Evolutionary conservation across 2,888 invertebrate genomes (phyloP).

Genomic region (Hermaeophaga mercurialis): DNA sequence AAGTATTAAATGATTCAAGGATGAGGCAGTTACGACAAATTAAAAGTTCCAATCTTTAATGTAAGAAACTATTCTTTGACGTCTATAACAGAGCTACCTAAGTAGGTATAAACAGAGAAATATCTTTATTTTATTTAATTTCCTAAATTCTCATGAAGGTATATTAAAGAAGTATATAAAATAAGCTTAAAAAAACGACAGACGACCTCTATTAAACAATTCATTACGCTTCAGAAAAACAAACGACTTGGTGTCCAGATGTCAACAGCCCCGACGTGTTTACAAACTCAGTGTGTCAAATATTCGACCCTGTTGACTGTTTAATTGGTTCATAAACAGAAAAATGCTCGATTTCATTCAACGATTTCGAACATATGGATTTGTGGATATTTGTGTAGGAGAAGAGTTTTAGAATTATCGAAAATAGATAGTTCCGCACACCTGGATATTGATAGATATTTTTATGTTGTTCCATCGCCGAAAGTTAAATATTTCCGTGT

Average conservation of each 20-base stretch:
- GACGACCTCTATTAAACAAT: slow-evolving; percentile 10
- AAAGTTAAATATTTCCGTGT: too few species aligned
- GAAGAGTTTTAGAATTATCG: not conserved
- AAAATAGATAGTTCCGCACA: slow-evolving; percentile 10
- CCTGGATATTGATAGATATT: not conserved
- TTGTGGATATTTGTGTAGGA: not conserved
- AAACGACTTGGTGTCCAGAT: slow-evolving; percentile 27
- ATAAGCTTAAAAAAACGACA: too few species aligned
- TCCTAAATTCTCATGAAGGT: too few species aligned
- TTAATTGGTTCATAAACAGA: slow-evolving; percentile 46
- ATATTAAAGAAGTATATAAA: too few species aligned
- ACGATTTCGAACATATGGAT: slow-evolving; percentile 28
- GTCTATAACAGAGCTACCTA: too few species aligned
- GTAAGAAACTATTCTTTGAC: too few species aligned
- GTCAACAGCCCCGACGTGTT: slow-evolving; percentile 36
- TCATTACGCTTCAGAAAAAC: slow-evolving; percentile 17
- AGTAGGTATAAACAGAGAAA: too few species aligned
- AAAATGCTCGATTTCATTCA: slow-evolving; percentile 44
- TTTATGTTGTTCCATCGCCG: too few species aligned
- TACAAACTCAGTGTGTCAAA: slow-evolving; percentile 37
- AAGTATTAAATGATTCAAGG: too few species aligned
- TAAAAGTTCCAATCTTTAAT: too few species aligned
- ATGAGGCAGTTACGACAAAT: too few species aligned
- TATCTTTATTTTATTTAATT: too few species aligned
- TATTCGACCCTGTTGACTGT: slow-evolving; percentile 47